phyloP scores from a whole-genome alignment of 1,140 invertebrate genomes.

The Ostrea edulis region DNA sequence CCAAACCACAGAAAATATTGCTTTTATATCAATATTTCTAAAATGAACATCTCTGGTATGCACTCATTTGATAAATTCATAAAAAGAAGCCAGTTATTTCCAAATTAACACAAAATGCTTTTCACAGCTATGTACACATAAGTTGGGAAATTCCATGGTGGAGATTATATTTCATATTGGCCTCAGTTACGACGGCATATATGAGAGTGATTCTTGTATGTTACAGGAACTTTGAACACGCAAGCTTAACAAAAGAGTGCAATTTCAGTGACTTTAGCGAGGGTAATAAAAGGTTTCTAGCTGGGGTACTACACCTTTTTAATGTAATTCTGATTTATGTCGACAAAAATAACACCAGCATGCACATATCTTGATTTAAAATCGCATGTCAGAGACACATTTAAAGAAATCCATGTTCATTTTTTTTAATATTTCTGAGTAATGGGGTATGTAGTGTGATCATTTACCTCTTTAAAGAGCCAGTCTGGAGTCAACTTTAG shows the following conservation, averaged over 20 bases:
- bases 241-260: background rate
- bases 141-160: conserved; percentile 2
- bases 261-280: conserved; percentile 6
- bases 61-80: background rate
- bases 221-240: conserved; percentile 2
- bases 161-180: conserved; percentile 12
- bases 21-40: background rate
- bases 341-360: conserved; percentile 17
- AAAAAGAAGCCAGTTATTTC: background rate
- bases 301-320: background rate
- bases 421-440: conserved; percentile 4
- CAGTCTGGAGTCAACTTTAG: background rate
- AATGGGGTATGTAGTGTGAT: conserved; percentile 11
- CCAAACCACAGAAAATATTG: background rate
- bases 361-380: conserved; percentile 17
- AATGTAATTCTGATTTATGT: background rate
- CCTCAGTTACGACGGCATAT: background rate
- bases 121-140: conserved; percentile 4
- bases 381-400: conserved; percentile 11
- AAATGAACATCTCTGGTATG: background rate
- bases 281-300: conserved; percentile 28
- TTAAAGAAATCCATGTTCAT: background rate
- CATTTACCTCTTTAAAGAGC: background rate
- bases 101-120: background rate
- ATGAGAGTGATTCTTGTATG: background rate